Evolutionary conservation across 2,888 invertebrate species (phyloP).

Genomic region (Notodonta dromedarius): DNA sequence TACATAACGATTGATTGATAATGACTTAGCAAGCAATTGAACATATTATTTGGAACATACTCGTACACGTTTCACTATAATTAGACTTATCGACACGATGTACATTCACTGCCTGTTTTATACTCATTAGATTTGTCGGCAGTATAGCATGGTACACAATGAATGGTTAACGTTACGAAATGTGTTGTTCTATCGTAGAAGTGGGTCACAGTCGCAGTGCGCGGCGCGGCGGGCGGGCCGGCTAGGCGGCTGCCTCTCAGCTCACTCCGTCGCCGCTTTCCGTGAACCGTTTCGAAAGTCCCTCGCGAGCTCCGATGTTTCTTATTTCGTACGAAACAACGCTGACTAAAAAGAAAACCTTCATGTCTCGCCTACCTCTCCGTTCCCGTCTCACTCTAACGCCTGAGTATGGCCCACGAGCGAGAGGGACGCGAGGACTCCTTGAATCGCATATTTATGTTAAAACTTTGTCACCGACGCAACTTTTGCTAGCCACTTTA

Average conservation of each 20-base stretch:
- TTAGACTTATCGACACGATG: no score
- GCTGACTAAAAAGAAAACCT: slow-evolving; percentile 23
- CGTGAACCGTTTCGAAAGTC: slow-evolving; percentile 5
- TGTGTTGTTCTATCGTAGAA: neutral
- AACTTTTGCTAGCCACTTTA: slow-evolving; percentile 3
- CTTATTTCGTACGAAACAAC: slow-evolving; percentile 19
- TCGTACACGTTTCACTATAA: no score
- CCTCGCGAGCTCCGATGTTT: neutral
- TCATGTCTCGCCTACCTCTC: slow-evolving; percentile 16
- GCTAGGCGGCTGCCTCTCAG: neutral
- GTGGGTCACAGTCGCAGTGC: neutral
- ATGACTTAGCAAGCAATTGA: no score
- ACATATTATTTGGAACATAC: no score
- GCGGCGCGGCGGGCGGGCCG: neutral
- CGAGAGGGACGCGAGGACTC: slow-evolving; percentile 13
- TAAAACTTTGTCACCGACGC: slow-evolving; percentile 33
- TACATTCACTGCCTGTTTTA: no score
- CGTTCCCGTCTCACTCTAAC: slow-evolving; percentile 10
- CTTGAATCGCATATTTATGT: slow-evolving; percentile 26
- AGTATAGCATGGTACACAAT: neutral
- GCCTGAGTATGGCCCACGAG: neutral
- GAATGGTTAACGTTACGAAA: neutral
- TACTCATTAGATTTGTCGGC: no score
- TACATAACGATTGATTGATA: no score
- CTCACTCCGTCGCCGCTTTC: neutral